Conservation (phyloP, 2,113 vertebrate genomes). For the Thryonomys swinderianus region DNA sequence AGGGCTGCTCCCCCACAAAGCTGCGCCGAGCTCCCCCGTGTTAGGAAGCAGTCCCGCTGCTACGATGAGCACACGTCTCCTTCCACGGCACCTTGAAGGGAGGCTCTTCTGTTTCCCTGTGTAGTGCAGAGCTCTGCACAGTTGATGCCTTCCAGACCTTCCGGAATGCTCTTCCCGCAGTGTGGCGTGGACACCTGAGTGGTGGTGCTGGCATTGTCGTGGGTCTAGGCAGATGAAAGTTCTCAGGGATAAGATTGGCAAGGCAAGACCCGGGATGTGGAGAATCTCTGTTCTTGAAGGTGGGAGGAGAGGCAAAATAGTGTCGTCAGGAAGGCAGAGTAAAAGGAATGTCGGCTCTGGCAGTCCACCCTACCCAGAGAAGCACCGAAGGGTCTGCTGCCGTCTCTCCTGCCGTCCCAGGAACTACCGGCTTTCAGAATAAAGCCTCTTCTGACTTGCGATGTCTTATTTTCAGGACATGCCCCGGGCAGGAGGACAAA, state of each 20-base stretch:
- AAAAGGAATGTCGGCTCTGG: slow-evolving; percentile 36
- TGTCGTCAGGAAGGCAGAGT: slow-evolving; percentile 6
- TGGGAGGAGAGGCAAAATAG: slow-evolving; percentile 5
- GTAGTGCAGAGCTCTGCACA: slow-evolving; percentile 50
- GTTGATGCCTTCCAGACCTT: slow-evolving; percentile 29
- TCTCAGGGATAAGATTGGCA: slow-evolving; percentile 49
- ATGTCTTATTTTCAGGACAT: slow-evolving; percentile 62
- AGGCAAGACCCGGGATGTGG: slow-evolving; percentile 24
- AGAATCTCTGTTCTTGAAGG: background rate
- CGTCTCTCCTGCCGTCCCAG: slow-evolving; percentile 53
- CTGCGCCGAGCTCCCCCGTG: slow-evolving; percentile 46
- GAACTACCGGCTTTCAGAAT: slow-evolving; percentile 72
- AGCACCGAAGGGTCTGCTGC: slow-evolving; percentile 52
- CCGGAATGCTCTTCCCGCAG: slow-evolving; percentile 44
- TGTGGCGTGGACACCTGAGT: slow-evolving; percentile 18
- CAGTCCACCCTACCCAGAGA: slow-evolving; percentile 36
- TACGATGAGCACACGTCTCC: rapidly evolving
- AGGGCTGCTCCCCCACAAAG: background rate
- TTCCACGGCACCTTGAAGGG: slow-evolving; percentile 68
- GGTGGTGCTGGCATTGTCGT: slow-evolving; percentile 38
- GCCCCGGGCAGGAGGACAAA: slow-evolving; percentile 64
- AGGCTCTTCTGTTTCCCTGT: slow-evolving; percentile 1
- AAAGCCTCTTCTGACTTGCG: slow-evolving; percentile 72
- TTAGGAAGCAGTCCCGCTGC: slow-evolving; percentile 21
- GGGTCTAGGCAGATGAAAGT: slow-evolving; percentile 48